Evolutionary conservation across 2,113 vertebrate genomes (phyloP).

Genomic region (Pluvialis apricaria): DNA sequence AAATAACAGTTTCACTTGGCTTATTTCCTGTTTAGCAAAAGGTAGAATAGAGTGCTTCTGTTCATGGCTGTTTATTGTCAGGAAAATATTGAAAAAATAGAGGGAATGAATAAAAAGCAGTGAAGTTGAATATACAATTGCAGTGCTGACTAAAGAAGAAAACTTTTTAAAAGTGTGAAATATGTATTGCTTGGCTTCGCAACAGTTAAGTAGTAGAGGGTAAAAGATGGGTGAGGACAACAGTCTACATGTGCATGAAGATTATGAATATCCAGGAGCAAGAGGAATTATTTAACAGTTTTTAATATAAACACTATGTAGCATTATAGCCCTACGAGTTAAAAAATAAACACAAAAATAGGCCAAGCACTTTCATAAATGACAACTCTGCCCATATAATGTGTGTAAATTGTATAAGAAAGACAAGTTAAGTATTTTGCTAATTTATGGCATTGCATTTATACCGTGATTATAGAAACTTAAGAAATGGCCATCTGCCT

Average conservation of each 20-base stretch:
- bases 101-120: background rate
- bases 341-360: background rate
- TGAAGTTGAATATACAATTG: background rate
- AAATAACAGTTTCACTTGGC: background rate
- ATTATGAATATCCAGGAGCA: background rate
- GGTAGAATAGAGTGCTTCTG: background rate
- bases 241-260: background rate
- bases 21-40: conserved; percentile 2
- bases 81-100: background rate
- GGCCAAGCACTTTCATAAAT: background rate
- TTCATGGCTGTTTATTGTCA: background rate
- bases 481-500: conserved; percentile 24
- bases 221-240: background rate
- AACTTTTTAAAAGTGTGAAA: background rate
- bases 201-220: background rate
- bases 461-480: background rate
- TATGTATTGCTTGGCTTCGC: background rate
- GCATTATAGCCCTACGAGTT: conserved; percentile 26
- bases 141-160: background rate
- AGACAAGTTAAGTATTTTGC: conserved; percentile 7
- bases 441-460: background rate
- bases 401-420: conserved; percentile 23
- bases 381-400: conserved; percentile 18
- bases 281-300: background rate
- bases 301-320: conserved; percentile 33